Evolutionary conservation across 2,113 vertebrate species (phyloP).

Genomic region (Pseudorhombus dupliciocellatus): DNA sequence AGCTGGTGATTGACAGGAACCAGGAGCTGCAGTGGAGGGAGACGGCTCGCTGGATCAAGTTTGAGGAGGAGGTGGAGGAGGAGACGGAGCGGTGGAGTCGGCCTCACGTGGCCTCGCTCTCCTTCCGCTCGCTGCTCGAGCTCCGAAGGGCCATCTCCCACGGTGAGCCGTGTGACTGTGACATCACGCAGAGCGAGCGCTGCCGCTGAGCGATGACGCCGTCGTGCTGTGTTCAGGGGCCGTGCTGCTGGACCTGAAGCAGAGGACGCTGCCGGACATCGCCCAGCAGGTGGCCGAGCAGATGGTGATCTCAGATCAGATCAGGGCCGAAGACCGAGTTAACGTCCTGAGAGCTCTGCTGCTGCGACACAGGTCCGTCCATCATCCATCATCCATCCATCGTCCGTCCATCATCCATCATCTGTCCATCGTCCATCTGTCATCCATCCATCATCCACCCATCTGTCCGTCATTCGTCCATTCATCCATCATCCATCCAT

Average conservation of each 20-base stretch:
- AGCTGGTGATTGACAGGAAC: constrained; percentile 90
- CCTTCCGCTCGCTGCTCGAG: constrained; percentile 91
- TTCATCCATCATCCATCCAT: no score
- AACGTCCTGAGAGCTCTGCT: constrained; percentile 89
- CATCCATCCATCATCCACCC: no score
- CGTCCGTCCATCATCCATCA: not conserved
- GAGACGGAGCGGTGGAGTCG: constrained; percentile 93
- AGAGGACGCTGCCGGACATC: constrained; percentile 89
- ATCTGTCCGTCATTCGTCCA: no score
- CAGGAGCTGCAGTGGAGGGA: constrained; percentile 95
- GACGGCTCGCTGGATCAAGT: constrained; percentile 93
- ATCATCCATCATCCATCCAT: not conserved
- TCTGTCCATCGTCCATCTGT: no score
- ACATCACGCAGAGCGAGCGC: not conserved
- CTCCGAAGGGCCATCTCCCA: constrained; percentile 89
- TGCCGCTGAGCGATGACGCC: not conserved
- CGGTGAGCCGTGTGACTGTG: constrained; percentile 67
- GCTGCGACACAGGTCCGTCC: constrained; percentile 88
- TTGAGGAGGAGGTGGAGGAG: constrained; percentile 92
- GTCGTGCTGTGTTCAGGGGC: constrained; percentile 79
- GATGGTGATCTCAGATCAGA: constrained; percentile 95
- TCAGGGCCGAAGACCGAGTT: constrained; percentile 88
- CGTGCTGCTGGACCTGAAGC: constrained; percentile 90
- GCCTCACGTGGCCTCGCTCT: constrained; percentile 88
- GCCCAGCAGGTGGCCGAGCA: constrained; percentile 95